Evolutionary conservation across 2,113 vertebrate species (phyloP).

Genomic region (Sapajus apella): DNA sequence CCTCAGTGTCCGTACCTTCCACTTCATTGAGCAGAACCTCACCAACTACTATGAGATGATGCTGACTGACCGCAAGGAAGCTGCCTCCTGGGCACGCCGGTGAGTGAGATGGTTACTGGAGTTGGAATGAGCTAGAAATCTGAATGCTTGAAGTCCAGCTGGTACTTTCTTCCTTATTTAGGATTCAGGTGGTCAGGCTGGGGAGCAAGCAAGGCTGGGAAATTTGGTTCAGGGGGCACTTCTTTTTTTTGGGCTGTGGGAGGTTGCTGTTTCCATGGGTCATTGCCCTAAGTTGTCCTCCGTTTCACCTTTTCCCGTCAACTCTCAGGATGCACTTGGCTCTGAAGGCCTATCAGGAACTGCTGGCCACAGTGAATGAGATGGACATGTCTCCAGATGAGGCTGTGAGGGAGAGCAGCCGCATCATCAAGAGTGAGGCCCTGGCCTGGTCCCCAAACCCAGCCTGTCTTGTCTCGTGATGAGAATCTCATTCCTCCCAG

Average conservation of each 20-base stretch:
- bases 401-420: conserved; percentile 91
- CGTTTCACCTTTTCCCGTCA: neutral
- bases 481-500: neutral
- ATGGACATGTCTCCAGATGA: conserved; percentile 92
- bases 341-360: conserved; percentile 96
- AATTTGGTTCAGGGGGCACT: neutral
- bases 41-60: conserved; percentile 98
- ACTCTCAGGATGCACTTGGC: conserved; percentile 94
- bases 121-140: neutral
- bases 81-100: conserved; percentile 94
- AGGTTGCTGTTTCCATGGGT: neutral
- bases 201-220: neutral
- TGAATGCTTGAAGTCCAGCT: neutral
- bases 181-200: neutral
- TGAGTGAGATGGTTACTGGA: conserved; percentile 58
- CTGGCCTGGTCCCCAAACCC: neutral
- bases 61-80: conserved; percentile 94
- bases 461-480: neutral
- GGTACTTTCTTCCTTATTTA: neutral
- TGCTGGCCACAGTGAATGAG: conserved; percentile 93
- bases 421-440: conserved; percentile 94
- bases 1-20: conserved; percentile 92
- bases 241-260: too few species aligned
- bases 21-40: conserved; percentile 96
- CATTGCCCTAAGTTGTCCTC: neutral